Conservation (phyloP, 2,888 invertebrate genomes). For the Spatulosminthurus flaviceps region DNA sequence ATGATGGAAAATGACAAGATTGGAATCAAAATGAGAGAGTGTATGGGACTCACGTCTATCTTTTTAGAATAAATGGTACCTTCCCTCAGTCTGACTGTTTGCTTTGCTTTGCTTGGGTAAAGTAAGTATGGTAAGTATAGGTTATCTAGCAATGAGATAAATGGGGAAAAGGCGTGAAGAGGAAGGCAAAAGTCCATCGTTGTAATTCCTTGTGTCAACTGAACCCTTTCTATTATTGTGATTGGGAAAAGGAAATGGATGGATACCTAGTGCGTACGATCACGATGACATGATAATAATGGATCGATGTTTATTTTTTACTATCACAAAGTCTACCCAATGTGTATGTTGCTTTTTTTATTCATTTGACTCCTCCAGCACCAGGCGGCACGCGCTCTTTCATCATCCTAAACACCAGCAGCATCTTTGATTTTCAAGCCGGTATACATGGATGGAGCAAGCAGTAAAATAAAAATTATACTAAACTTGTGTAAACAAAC, state of each 20-base stretch:
- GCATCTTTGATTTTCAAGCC: conserved; percentile 39
- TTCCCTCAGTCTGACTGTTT: background rate
- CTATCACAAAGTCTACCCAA: conserved; percentile 35
- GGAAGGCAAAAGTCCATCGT: conserved; percentile 10
- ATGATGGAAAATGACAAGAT: conserved; percentile 45
- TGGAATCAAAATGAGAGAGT: conserved; percentile 19
- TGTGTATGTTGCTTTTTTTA: no score
- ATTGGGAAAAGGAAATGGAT: conserved; percentile 31
- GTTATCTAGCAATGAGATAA: background rate
- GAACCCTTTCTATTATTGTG: conserved; percentile 48
- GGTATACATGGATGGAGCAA: background rate
- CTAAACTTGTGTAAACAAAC: background rate
- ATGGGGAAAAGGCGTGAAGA: conserved; percentile 39
- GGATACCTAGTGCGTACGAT: conserved; percentile 44
- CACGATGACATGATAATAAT: conserved; percentile 48
- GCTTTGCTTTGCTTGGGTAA: background rate
- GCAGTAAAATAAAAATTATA: background rate
- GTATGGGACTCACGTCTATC: background rate
- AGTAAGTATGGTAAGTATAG: no score
- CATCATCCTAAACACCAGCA: conserved; percentile 20
- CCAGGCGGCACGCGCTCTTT: conserved; percentile 38
- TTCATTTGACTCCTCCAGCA: conserved; percentile 28
- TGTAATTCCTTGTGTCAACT: conserved; percentile 46
- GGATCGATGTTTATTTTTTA: conserved; percentile 48
- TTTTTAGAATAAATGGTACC: background rate